Evolutionary conservation across 2,113 vertebrate species (phyloP), one percentile per base, ranked within the genome.

Genomic region (Sceloporus tristichus): DNA sequence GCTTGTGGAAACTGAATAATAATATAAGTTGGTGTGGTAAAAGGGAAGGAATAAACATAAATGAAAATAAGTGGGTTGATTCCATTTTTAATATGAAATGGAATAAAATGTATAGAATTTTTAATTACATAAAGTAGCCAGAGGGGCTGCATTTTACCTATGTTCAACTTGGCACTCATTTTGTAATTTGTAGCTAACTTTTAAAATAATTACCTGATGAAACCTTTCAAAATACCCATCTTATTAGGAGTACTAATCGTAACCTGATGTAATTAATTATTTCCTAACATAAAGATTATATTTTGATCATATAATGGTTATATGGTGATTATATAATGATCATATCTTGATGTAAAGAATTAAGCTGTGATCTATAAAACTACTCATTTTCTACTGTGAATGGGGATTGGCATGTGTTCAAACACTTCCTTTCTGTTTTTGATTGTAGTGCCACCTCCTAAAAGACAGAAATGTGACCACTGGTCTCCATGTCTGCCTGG

Each of bases 401-500:
- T 27, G 23, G 27, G 11, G 10, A 13, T 82, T 25, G 0, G n/a
- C 14, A 38, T 77, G 40, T 77, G 53, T 40, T 85, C 13, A 0
- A 0, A 87, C 59, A 25, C 65, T 68, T 66, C 0, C 0, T 0
- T 18, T 88, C 87, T 82, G 40, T 85, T 71, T 11, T 87, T n/a
- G 13, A 1, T 87, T 92, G 9, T 88, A 97, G 97, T 92, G 4
- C 96, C 97, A 23, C 16, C 23, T 5, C 97, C 97, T 0, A 96
- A 79, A 88, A 96, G 93, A 86, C 97, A 96, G 42, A 97, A 97
- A 38, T 98, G 97, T 89, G 95, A 94, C 66, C 96, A 96, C 65
- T 97, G 96, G 96, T 87, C 91, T 42, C 53, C 94, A 0, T 98
- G 97, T 70, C 85, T 90, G 0, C 19, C 87, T 1, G 91, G 92